Conservation (phyloP, 1,140 invertebrate genomes). For the Polypedilum pembai region DNA sequence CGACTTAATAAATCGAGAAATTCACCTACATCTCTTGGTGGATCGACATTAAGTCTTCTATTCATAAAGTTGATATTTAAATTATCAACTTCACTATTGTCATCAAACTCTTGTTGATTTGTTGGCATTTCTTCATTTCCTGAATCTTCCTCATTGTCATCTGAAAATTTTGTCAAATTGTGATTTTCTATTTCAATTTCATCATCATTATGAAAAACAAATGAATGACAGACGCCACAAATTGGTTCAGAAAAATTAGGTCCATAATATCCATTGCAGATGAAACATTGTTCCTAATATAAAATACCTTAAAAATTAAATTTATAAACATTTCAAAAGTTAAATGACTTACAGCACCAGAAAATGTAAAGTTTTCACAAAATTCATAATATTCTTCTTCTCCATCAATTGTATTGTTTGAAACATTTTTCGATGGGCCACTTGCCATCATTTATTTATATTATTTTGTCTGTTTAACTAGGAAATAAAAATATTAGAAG, state of each 20-base stretch:
- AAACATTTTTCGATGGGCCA: not conserved
- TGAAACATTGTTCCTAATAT: constrained; percentile 50
- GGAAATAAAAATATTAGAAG: no score
- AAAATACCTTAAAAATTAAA: not conserved
- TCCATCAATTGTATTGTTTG: not conserved
- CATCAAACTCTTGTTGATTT: constrained; percentile 50
- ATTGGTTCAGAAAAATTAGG: constrained; percentile 84
- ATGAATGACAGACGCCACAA: constrained; percentile 87
- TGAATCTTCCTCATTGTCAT: constrained; percentile 71
- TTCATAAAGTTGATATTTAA: constrained; percentile 37
- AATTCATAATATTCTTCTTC: constrained; percentile 14
- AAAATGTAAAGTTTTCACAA: constrained; percentile 28
- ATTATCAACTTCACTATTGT: constrained; percentile 39
- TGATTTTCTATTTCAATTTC: constrained; percentile 40
- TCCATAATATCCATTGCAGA: constrained; percentile 89
- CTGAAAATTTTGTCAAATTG: constrained; percentile 59
- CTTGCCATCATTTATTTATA: not conserved
- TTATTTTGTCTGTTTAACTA: no score
- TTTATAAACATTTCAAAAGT: constrained; percentile 30
- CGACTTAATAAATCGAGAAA: constrained; percentile 37
- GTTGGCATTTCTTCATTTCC: constrained; percentile 85
- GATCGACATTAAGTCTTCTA: constrained; percentile 37
- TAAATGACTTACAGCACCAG: not conserved
- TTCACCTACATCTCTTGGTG: constrained; percentile 37
- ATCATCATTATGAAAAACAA: constrained; percentile 77